Evolutionary conservation across 2,113 vertebrate genomes (phyloP).

Genomic region (Leptobrachium ailaonicum): DNA sequence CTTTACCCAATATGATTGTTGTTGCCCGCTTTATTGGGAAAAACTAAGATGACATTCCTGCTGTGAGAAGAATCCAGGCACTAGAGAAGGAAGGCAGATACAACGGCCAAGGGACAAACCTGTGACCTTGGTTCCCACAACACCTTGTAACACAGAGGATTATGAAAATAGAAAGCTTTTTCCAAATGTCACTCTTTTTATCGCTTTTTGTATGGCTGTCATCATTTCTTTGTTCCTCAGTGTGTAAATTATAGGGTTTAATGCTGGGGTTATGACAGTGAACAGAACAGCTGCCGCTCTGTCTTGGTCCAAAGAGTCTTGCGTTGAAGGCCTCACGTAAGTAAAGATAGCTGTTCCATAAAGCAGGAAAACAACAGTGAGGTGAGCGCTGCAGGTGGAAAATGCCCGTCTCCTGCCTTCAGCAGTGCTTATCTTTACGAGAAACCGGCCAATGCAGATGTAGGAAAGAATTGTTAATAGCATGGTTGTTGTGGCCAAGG

Average conservation of each 20-base stretch:
- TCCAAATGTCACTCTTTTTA: neutral
- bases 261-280: conserved; percentile 35
- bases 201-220: conserved; percentile 4
- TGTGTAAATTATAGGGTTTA: conserved; percentile 43
- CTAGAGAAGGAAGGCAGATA: no score
- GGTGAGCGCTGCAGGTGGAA: conserved; percentile 31
- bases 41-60: no score
- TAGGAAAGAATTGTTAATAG: conserved; percentile 30
- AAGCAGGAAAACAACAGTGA: conserved; percentile 19
- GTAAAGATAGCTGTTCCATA: conserved; percentile 36
- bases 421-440: neutral
- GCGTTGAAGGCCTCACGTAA: conserved; percentile 7
- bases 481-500: conserved; percentile 3
- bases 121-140: no score
- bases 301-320: conserved; percentile 25
- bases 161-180: neutral
- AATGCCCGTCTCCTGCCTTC: conserved; percentile 14
- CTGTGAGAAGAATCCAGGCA: no score
- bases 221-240: conserved; percentile 43
- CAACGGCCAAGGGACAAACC: no score
- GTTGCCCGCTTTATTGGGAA: no score
- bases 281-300: conserved; percentile 26
- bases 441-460: neutral
- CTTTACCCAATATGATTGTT: no score
- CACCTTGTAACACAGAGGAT: no score